Evolutionary conservation across 2,113 vertebrate species (phyloP).

Genomic region (Scopus umbretta): DNA sequence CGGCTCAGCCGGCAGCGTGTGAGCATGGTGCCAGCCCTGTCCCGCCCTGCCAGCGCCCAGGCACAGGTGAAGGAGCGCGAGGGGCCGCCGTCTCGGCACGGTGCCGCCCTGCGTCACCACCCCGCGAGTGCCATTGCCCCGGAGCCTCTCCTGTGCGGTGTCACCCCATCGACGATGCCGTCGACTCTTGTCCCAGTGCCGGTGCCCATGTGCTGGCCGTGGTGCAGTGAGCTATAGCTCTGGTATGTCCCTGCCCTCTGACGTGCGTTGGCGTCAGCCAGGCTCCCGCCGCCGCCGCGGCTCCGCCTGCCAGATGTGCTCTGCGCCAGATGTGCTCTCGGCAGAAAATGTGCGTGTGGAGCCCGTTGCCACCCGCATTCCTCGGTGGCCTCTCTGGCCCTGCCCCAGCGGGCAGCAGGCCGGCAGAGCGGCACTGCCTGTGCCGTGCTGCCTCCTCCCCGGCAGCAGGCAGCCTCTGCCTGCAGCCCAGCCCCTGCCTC

Average conservation of each 20-base stretch:
- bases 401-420: background rate
- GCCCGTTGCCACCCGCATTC: background rate
- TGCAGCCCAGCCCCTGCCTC: background rate
- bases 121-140: background rate
- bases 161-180: background rate
- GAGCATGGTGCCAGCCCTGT: background rate
- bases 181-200: background rate
- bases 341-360: background rate
- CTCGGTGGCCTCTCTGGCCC: background rate
- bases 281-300: background rate
- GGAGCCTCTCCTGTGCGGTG: background rate
- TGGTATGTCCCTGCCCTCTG: background rate
- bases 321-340: background rate
- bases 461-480: background rate
- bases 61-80: background rate
- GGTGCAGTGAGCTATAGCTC: background rate
- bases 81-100: background rate
- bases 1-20: background rate
- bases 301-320: background rate
- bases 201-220: background rate
- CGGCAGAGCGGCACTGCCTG: background rate
- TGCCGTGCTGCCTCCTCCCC: no score
- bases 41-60: no score
- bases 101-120: background rate
- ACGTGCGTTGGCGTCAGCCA: background rate